Base-by-base conservation (phyloP, 1,140 invertebrate genomes). In the Planococcus citri region DNA sequence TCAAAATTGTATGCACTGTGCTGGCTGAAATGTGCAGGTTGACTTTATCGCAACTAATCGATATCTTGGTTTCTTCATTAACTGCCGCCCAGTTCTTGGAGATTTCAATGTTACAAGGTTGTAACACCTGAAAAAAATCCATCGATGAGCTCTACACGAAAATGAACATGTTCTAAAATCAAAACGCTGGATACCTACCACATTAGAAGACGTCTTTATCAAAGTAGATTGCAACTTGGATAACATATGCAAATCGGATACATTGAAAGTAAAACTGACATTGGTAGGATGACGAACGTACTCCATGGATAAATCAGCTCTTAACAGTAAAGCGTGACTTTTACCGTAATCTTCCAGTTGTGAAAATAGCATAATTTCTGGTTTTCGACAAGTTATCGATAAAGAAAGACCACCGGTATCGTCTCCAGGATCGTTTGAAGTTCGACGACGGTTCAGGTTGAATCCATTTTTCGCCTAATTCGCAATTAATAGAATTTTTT, bases 101-200 rank as follows among this genome's bases (percentile, higher is more conserved):
- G 73, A 89, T 83, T 76, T 90, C 88, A 17, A 89, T 76, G 73
- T 90, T 87, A 76, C 87, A 89, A 0, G 88, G 87, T 74, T 85
- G 82, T 24, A 93, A 75, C 1, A 83, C 78, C 80, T 81, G 72
- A 61, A 71, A 75, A 73, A 68, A n/a, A n/a, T n/a, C 67, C 4
- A 33, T 33, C 4, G 29, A 33, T 33, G 29, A n/a, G n/a, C n/a
- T 22, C 51, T 8, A n/a, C 21, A 20, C 51, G 21, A 8, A 41
- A 6, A 8, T 58, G 21, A 58, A 58, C 51, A 58, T 58, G 3
- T 58, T n/a, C 17, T 4, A 3, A 58, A 58, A 8, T 58, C 4
- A 8, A 4, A 58, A 58, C 51, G 17, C 3, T 9, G 2, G 3
- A 22, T 24, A 64, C 60, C 24, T 24, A 64, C 60, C 60, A 64